Conservation (phyloP, 1,140 invertebrate genomes). For the Papilio machaon region DNA sequence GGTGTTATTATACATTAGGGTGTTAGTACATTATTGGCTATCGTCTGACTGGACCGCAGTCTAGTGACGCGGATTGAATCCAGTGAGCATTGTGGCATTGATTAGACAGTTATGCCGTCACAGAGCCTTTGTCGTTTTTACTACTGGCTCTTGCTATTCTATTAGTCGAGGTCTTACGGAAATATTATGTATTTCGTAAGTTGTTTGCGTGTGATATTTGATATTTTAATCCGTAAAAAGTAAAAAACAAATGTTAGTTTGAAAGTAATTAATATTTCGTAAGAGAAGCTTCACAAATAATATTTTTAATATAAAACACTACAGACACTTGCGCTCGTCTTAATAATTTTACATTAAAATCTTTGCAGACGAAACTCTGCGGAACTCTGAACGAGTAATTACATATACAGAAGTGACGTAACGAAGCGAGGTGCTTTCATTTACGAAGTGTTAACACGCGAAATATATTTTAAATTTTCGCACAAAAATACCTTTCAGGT, state of each 20-base stretch:
- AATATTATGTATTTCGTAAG: not conserved
- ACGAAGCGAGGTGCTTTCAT: constrained; percentile 15
- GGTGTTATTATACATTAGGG: too few relatives aligned
- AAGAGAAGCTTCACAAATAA: not conserved
- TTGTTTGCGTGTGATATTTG: too few relatives aligned
- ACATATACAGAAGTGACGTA: constrained; percentile 7
- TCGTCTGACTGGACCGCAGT: not conserved
- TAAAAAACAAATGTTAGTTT: not conserved
- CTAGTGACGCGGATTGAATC: not conserved
- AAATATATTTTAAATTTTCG: constrained; percentile 6
- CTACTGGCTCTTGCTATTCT: not conserved
- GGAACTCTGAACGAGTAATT: constrained; percentile 19
- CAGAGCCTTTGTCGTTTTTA: constrained; percentile 3
- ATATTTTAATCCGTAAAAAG: too few relatives aligned
- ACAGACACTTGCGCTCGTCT: not conserved
- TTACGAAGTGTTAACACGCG: constrained; percentile 6
- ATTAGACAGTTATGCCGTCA: not conserved
- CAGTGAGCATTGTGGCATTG: not conserved
- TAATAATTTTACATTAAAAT: constrained; percentile 22
- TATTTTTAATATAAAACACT: constrained; percentile 3
- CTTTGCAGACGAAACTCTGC: not conserved
- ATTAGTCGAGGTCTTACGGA: not conserved
- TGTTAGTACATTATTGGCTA: not conserved
- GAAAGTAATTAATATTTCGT: not conserved
- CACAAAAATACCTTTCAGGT: constrained; percentile 18